These are phyloP conservation scores for Eupithecia subfuscata DNA, from an alignment of 2,888 invertebrate species.

Conservation along the genomic window DNA sequence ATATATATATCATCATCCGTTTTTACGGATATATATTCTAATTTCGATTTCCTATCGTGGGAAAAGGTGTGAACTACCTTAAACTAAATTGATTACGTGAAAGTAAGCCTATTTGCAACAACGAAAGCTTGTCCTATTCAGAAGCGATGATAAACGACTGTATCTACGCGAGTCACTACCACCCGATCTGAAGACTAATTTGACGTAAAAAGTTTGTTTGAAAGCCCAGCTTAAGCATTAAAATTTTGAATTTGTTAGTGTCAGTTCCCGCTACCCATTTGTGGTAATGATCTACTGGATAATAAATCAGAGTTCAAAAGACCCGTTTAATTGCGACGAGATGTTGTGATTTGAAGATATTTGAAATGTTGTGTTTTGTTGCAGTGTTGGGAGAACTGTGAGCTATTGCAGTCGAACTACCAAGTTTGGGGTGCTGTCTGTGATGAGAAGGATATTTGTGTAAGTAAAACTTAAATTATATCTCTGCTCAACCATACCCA, in stretches of 20 bases:
- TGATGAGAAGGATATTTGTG: slow-evolving; percentile 88
- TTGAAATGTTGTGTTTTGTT: slow-evolving; percentile 70
- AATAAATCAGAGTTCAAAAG: slow-evolving; percentile 62
- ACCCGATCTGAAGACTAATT: slow-evolving; percentile 61
- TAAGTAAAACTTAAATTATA: slow-evolving; percentile 77
- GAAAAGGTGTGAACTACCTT: neutral
- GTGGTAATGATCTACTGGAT: slow-evolving; percentile 56
- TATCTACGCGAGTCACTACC: slow-evolving; percentile 54
- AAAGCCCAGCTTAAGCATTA: slow-evolving; percentile 54
- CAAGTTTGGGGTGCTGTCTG: slow-evolving; percentile 89
- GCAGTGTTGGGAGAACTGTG: slow-evolving; percentile 91
- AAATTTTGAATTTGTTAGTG: slow-evolving; percentile 58
- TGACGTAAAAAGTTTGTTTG: slow-evolving; percentile 57
- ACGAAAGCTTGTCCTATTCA: slow-evolving; percentile 52
- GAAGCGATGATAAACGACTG: slow-evolving; percentile 63
- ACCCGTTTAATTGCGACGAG: slow-evolving; percentile 58
- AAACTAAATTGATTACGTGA: neutral
- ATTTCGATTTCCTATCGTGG: neutral
- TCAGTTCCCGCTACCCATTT: slow-evolving; percentile 58
- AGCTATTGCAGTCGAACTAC: slow-evolving; percentile 88
- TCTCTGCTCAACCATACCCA: neutral
- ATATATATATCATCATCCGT: neutral
- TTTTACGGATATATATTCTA: neutral
- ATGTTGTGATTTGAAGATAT: slow-evolving; percentile 53
- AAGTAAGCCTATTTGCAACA: slow-evolving; percentile 31